Evolutionary conservation across 2,888 invertebrate genomes (phyloP), one percentile per base, ranked within the genome.

Genomic region (Eupithecia subfuscata): DNA sequence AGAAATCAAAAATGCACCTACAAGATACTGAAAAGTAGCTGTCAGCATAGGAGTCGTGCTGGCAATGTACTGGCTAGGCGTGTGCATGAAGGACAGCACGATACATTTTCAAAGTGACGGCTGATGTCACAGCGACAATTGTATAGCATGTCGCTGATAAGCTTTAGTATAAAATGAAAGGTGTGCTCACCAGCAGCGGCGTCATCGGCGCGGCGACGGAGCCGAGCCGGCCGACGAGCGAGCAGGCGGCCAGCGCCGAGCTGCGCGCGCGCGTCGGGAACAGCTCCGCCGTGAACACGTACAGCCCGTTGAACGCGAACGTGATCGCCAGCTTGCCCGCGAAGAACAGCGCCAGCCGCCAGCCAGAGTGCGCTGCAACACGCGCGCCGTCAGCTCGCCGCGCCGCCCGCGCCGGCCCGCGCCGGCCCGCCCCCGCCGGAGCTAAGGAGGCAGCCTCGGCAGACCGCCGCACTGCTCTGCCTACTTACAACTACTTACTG

Each of bases 201-300:
- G 97, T 96, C 89, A 97, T 97, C 56, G 97, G 97, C 43, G 97
- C 97, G 72, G 96, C 88, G 86, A 97, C 96, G 22, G 96, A 96
- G 18, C 97, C 97, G 75, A 97, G 81, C 18, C 97, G 94, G 65
- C 97, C 97, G 81, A 96, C 95, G 92, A 97, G 96, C 69, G 97
- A 96, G 89, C 96, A 96, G 70, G 96, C 95, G 7, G 96, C 96
- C 69, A 97, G 93, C 80, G 96, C 93, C 25, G 96, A 96, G 84
- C 96, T 96, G 74, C 97, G 95, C 71, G 96, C 90, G 78, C 92
- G 94, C 69, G 97, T 97, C 14, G 97, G 97, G 88, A 97, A 97
- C 89, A 97, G 92, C 90, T 97, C 97, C 63, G 96, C 95, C 56
- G 97, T 96, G 88, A 95, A 96, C 85, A 97, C 95, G 90, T 97